Evolutionary conservation across 2,888 invertebrate genomes (phyloP).

Genomic region (Rotaria sp.): DNA sequence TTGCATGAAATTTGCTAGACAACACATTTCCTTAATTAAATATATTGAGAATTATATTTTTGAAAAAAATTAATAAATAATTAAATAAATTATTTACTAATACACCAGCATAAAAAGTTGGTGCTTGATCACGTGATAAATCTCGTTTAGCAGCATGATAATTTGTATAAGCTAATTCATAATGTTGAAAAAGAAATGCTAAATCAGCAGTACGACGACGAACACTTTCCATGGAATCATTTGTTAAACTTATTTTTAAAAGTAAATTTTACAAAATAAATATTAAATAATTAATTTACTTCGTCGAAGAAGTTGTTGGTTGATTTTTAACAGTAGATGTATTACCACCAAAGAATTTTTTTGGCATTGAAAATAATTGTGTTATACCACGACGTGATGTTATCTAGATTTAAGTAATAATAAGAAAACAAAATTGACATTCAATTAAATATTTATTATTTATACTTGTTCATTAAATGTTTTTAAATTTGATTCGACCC

Average conservation of each 20-base stretch:
- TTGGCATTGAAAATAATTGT: conserved; percentile 84
- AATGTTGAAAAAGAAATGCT: conserved; percentile 89
- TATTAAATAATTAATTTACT: neutral
- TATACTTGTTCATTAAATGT: conserved; percentile 57
- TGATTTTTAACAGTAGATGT: conserved; percentile 66
- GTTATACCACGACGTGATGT: conserved; percentile 72
- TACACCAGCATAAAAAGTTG: conserved; percentile 72
- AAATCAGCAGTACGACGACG: conserved; percentile 83
- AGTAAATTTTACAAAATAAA: neutral
- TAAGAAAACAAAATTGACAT: conserved; percentile 29
- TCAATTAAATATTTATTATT: neutral
- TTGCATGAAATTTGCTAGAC: conserved; percentile 79
- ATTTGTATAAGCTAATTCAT: conserved; percentile 79
- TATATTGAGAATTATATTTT: neutral
- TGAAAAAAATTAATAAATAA: neutral
- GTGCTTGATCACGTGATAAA: conserved; percentile 20
- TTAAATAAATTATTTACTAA: conserved; percentile 57
- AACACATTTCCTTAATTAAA: conserved; percentile 73
- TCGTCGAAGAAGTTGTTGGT: neutral
- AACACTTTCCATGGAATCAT: conserved; percentile 73
- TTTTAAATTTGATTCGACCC: conserved; percentile 78
- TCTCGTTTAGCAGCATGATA: conserved; percentile 95
- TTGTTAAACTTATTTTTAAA: conserved; percentile 48
- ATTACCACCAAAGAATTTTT: conserved; percentile 84
- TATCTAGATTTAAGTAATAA: conserved; percentile 53